Evolutionary conservation across 2,888 invertebrate genomes (phyloP).

Genomic region (Phengaris alcon): DNA sequence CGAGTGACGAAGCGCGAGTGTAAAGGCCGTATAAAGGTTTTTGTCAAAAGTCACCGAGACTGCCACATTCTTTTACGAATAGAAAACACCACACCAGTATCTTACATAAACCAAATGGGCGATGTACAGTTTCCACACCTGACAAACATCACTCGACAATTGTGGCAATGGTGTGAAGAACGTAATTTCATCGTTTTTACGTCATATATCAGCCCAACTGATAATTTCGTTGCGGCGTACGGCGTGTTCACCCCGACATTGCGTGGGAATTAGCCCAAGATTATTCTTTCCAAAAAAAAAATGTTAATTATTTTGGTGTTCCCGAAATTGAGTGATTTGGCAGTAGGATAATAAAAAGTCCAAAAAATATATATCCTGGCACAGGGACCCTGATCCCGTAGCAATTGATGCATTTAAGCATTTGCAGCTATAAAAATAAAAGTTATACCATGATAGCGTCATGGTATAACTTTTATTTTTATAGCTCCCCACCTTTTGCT

Average conservation of each 20-base stretch:
- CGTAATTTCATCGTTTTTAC: too few species aligned
- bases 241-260: slow-evolving; percentile 3
- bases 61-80: slow-evolving; percentile 32
- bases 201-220: slow-evolving; percentile 11
- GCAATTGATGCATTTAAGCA: background rate
- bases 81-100: slow-evolving; percentile 34
- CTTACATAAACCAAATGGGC: slow-evolving; percentile 33
- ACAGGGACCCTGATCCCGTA: background rate
- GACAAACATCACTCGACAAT: background rate
- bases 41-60: slow-evolving; percentile 16
- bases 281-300: background rate
- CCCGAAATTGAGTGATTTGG: slow-evolving; percentile 12
- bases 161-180: slow-evolving; percentile 20
- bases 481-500: background rate
- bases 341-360: slow-evolving; percentile 2
- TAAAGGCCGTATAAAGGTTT: slow-evolving; percentile 25
- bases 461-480: background rate
- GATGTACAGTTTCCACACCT: slow-evolving; percentile 11
- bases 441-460: background rate
- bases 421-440: slow-evolving; percentile 2
- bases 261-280: background rate
- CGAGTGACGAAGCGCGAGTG: too few species aligned
- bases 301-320: background rate
- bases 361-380: background rate
- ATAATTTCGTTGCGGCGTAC: background rate